Percentiles rank a stretch among this genome's conserved stretches.
Evolutionary conservation across 2,888 invertebrate species (phyloP).

Genomic region (Dolichomitus sp.): DNA sequence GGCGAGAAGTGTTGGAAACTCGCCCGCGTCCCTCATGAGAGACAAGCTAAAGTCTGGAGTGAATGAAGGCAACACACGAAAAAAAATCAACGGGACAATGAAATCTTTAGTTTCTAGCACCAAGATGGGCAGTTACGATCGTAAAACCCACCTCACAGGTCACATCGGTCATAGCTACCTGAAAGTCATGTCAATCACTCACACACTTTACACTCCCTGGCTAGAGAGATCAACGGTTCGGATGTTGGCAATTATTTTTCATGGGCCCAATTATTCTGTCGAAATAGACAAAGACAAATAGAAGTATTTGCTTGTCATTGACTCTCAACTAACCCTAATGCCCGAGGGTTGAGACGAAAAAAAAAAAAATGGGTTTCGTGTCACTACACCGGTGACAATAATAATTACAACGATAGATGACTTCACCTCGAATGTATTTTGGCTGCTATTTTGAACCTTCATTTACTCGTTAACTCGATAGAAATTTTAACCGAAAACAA

Average conservation of each 20-base stretch:
- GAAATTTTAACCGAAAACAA: background rate
- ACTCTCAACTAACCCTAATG: constrained; percentile 6
- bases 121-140: constrained; percentile 33
- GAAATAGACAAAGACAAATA: constrained; percentile 53
- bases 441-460: background rate
- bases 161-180: constrained; percentile 56
- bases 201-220: background rate
- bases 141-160: constrained; percentile 55
- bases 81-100: constrained; percentile 69
- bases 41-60: constrained; percentile 49
- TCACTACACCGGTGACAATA: constrained; percentile 69
- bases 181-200: constrained; percentile 45
- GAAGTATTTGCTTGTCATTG: constrained; percentile 21
- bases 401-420: constrained; percentile 82
- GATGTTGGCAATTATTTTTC: constrained; percentile 55
- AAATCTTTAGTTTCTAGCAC: constrained; percentile 59
- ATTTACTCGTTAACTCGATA: background rate
- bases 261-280: constrained; percentile 48
- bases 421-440: constrained; percentile 26
- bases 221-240: background rate
- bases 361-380: constrained; percentile 32
- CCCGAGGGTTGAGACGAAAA: background rate
- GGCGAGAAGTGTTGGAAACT: constrained; percentile 62
- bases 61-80: constrained; percentile 62
- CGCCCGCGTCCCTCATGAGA: constrained; percentile 32